Evolutionary conservation across 2,888 invertebrate genomes (phyloP).

Genomic region (Stictocephala bisonia): DNA sequence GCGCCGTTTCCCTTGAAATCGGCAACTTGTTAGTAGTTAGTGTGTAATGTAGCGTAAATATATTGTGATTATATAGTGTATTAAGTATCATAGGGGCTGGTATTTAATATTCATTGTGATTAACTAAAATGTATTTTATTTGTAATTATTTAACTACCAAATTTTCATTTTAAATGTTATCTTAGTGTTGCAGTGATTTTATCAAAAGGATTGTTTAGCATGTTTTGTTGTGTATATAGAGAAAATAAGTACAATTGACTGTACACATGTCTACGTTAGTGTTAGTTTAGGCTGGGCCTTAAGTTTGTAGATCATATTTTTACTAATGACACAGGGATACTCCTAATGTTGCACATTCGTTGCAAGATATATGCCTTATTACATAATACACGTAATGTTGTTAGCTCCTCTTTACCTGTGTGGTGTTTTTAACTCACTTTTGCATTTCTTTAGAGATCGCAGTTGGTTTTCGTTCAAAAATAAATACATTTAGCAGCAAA

Average conservation of each 20-base stretch:
- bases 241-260: conserved; percentile 33
- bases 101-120: conserved; percentile 35
- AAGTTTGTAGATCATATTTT: conserved; percentile 32
- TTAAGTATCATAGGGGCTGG: conserved; percentile 39
- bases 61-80: conserved; percentile 37
- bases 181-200: conserved; percentile 22
- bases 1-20: conserved; percentile 11
- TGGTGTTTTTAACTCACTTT: neutral
- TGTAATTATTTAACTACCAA: conserved; percentile 40
- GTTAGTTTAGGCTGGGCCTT: conserved; percentile 30
- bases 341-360: conserved; percentile 22
- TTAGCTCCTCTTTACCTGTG: conserved; percentile 5
- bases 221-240: conserved; percentile 41
- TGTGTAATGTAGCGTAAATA: conserved; percentile 38
- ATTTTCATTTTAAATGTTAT: conserved; percentile 29
- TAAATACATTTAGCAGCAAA: too few species aligned
- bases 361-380: conserved; percentile 42
- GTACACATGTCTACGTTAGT: conserved; percentile 27
- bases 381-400: conserved; percentile 30
- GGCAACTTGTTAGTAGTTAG: conserved; percentile 30
- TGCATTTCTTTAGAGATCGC: neutral
- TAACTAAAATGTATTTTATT: conserved; percentile 39
- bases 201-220: conserved; percentile 32
- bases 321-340: conserved; percentile 38
- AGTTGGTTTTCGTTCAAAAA: conserved; percentile 27